These are phyloP conservation scores for Pentamera pediparva DNA, from an alignment of 53 echinoderm and acorn worm species.

Conservation along the genomic window DNA sequence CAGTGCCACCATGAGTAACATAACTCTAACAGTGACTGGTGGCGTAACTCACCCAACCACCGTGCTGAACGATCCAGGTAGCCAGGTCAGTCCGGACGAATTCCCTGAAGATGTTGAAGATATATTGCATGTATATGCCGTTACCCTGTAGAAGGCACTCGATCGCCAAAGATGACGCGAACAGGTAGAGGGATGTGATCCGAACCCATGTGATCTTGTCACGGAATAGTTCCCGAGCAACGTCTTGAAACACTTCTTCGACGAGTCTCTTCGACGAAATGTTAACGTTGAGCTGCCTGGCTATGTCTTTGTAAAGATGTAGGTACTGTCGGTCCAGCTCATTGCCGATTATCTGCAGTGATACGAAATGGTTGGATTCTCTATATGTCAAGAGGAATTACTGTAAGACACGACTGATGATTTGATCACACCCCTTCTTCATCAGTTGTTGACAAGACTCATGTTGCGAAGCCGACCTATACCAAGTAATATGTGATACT, in stretches of 20 bases:
- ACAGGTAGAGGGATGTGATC: conserved; percentile 65
- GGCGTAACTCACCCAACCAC: conserved; percentile 94
- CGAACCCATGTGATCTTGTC: conserved; percentile 69
- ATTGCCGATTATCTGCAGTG: conserved; percentile 40
- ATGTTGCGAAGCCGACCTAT: too few relatives aligned
- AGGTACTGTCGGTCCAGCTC: conserved; percentile 64
- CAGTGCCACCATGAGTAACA: too few relatives aligned
- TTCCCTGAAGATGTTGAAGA: conserved; percentile 40
- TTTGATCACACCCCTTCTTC: too few relatives aligned
- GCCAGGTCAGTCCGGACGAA: conserved; percentile 54
- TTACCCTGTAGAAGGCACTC: conserved; percentile 75
- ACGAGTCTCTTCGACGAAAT: conserved; percentile 48
- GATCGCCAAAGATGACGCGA: conserved; percentile 57
- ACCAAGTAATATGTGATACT: too few relatives aligned
- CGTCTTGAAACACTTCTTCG: conserved; percentile 49
- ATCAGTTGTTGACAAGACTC: too few relatives aligned
- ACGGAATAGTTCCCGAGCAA: conserved; percentile 56
- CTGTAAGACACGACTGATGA: too few relatives aligned
- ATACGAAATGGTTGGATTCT: too few relatives aligned
- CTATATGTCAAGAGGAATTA: too few relatives aligned
- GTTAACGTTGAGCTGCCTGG: conserved; percentile 64
- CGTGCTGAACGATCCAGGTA: conserved; percentile 63
- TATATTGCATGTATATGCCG: conserved; percentile 50
- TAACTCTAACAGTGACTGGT: too few relatives aligned
- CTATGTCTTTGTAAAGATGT: conserved; percentile 57